Base-by-base conservation (phyloP, 2,113 vertebrate genomes). In the Oceanites oceanicus region DNA sequence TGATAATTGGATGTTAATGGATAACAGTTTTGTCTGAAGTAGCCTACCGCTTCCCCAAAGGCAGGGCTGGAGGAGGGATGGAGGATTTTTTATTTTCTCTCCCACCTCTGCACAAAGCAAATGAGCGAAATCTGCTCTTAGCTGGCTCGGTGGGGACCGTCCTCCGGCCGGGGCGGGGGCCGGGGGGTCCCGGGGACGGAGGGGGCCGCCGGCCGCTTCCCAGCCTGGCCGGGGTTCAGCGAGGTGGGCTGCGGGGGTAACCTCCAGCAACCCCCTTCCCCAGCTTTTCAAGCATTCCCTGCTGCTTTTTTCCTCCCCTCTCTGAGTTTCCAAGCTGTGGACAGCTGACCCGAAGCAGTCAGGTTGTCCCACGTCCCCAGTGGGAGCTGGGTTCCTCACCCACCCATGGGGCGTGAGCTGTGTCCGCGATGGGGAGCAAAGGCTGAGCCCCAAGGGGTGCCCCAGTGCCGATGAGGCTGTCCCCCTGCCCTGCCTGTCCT, bases 1-100 rank as follows among this genome's bases (percentile, higher is more conserved):
- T 98, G 98, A 98, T 99, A 99, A 99, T 99, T 99, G 98, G 99
- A 99, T 99, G 99, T 99, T 99, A 99, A 99, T 99, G 99, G 99
- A 99, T 99, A 99, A 98, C 98, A 98, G 98, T 98, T 99, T 98
- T 98, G 98, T 98, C 95, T 98, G 98, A 96, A 98, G 97, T 88
- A 94, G 97, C 95, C 75, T 92, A 85, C 34, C 23, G 29, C 92
- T 96, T 95, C 94, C 83, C 97, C 92, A 49, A 45, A 90, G 90
- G 95, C 96, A 91, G 88, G 65, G 74, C 84, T 73, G 15, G 23
- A 93, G 88, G 96, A 86, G 29, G 12, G n/a, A n/a, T n/a, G n/a
- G n/a, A n/a, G n/a, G n/a, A n/a, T n/a, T 38, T 38, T 38, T 38
- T 38, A 21, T 19, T 45, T 12, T 82, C 55, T 9, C 25, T 30